These are phyloP conservation scores for Zonotrichia leucophrys DNA, from an alignment of 2,113 vertebrate genomes.

Conservation along the genomic window DNA sequence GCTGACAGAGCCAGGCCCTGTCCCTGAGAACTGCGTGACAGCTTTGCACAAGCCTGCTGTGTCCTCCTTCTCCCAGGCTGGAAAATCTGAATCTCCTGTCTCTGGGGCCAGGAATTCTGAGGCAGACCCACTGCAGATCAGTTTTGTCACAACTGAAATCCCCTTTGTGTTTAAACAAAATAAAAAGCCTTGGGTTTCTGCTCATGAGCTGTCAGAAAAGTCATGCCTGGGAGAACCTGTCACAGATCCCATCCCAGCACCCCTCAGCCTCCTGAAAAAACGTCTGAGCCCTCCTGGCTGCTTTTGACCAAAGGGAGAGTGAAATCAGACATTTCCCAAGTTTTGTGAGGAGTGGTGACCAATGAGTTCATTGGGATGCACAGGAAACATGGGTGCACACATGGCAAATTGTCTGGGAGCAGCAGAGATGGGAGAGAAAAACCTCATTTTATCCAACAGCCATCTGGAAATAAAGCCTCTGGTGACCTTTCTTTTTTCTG, in stretches of 20 bases:
- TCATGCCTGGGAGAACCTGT: background rate
- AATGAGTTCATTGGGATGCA: background rate
- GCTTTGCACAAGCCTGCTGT: background rate
- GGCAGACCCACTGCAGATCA: background rate
- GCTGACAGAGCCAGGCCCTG: accelerated
- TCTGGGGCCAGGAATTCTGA: background rate
- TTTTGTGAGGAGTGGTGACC: background rate
- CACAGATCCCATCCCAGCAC: background rate
- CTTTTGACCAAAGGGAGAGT: background rate
- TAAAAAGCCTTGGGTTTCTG: background rate
- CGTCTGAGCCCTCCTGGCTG: background rate
- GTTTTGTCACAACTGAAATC: background rate
- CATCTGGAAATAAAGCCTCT: background rate
- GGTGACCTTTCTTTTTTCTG: background rate
- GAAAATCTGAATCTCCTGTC: background rate
- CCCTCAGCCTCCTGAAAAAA: background rate
- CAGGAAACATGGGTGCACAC: background rate
- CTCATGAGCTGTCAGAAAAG: background rate
- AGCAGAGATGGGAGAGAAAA: background rate
- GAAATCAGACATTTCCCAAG: background rate
- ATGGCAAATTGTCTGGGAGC: accelerated
- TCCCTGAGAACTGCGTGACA: background rate
- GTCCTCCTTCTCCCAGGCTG: background rate
- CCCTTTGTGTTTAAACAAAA: background rate
- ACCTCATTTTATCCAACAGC: background rate